Evolutionary conservation across 2,113 vertebrate species (phyloP), one percentile per base, ranked within the genome.

Genomic region (Tragelaphus strepsiceros): DNA sequence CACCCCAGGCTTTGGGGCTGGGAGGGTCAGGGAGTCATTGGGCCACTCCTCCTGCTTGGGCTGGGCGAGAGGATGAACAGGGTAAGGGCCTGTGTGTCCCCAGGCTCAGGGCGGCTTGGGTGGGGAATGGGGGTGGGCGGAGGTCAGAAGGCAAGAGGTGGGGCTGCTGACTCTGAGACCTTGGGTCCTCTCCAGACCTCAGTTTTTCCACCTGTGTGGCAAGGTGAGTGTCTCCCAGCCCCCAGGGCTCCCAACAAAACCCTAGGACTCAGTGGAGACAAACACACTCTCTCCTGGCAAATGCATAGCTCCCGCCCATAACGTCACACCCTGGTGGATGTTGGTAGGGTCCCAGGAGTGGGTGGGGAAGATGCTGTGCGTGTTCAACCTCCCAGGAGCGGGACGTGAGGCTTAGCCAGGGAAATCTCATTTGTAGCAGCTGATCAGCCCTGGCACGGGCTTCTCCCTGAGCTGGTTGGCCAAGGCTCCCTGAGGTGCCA

Each of bases 341-440:
- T 1, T 0, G 21, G 19, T 14, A 12, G 26, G 64, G 64, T 71
- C 64, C 58, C 0, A n/a, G 43, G 39, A 67, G 54, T 26, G 6
- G 22, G 77, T 22, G 0, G 43, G 54, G 87, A 6, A 15, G 14
- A 24, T 13, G 26, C 4, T 0, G 39, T 1, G 7, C 3, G 3
- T 7, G 59, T 64, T 15, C 7, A 0, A n/a, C 49, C 95, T 97
- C 96, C 88, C 94, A 97, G 67, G 58, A 92, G 28, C 32, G 19
- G 43, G 64, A 64, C 32, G 2, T 26, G 86, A 96, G 86, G 96
- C 98, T 98, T 84, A 96, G 97, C 98, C 96, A 28, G 62, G 1
- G 95, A 98, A 97, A 97, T 98, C 96, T 97, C 97, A 87, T 92
- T 97, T 94, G 95, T 62, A 67, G 98, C 88, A 62, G 98, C 93